These are phyloP conservation scores for Tethya wilhelma DNA, from an alignment of 37 sponge, comb jelly and placozoan genomes.

Conservation along the genomic window DNA sequence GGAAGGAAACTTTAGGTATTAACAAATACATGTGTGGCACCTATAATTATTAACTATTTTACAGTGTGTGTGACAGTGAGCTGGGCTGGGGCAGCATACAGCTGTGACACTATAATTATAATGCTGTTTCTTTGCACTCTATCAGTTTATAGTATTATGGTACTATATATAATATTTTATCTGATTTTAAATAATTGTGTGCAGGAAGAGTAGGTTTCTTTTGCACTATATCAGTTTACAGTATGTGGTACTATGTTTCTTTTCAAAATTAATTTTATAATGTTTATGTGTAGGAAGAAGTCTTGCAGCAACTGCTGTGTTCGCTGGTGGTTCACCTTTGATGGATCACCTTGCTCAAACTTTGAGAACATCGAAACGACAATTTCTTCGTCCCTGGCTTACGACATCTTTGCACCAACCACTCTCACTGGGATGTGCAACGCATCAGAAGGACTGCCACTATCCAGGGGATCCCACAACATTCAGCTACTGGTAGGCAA, in stretches of 20 bases:
- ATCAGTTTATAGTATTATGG: no score
- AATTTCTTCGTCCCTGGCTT: constrained; percentile 16
- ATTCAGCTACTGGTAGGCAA: constrained; percentile 55
- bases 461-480: constrained; percentile 3
- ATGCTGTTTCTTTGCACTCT: no score
- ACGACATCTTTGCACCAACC: constrained; percentile 57
- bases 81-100: no score
- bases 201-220: no score
- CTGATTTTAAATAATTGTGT: no score
- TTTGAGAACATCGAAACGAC: constrained; percentile 50
- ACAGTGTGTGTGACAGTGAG: no score
- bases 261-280: no score
- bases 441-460: constrained; percentile 14
- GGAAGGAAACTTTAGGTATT: constrained; percentile 65
- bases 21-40: no score
- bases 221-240: neutral
- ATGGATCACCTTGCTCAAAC: constrained; percentile 45
- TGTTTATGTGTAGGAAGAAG: constrained; percentile 43
- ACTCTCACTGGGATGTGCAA: constrained; percentile 56
- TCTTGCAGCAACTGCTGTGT: constrained; percentile 56
- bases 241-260: neutral
- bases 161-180: no score
- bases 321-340: constrained; percentile 62
- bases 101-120: no score
- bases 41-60: no score